Conservation (phyloP, 2,113 vertebrate genomes). For the Megaleporinus macrocephalus region DNA sequence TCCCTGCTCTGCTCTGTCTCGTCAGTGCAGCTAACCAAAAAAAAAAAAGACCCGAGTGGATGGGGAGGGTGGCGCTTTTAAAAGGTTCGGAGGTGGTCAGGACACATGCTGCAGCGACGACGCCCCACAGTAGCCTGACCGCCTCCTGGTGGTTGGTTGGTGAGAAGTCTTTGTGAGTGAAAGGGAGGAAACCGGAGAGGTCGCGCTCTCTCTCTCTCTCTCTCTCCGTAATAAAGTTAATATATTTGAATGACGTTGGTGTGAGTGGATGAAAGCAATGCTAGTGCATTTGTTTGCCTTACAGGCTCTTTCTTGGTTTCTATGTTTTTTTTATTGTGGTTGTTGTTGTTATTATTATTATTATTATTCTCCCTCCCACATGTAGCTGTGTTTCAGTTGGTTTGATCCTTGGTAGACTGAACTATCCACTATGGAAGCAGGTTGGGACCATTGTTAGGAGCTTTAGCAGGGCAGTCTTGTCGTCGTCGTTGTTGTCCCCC, state of each 20-base stretch:
- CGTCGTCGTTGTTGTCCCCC: no score
- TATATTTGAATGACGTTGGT: constrained; percentile 47
- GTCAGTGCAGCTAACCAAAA: constrained; percentile 76
- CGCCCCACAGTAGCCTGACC: constrained; percentile 31
- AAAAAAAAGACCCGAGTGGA: constrained; percentile 51
- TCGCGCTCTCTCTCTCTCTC: constrained; percentile 31
- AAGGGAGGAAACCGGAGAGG: not conserved
- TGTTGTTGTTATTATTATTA: not conserved
- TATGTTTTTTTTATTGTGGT: constrained; percentile 35
- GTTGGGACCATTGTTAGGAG: constrained; percentile 81
- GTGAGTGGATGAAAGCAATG: constrained; percentile 30
- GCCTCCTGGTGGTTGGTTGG: constrained; percentile 21
- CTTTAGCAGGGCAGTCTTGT: constrained; percentile 69
- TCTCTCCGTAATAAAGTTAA: constrained; percentile 46
- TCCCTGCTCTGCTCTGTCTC: constrained; percentile 68
- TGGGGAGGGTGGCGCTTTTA: constrained; percentile 50
- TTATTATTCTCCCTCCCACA: not conserved
- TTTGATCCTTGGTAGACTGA: constrained; percentile 56
- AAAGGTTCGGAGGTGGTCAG: constrained; percentile 37
- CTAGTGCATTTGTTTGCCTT: constrained; percentile 48
- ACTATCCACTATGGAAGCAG: constrained; percentile 67
- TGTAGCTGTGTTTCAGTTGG: constrained; percentile 41
- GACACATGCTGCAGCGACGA: constrained; percentile 39
- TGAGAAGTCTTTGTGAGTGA: constrained; percentile 24
- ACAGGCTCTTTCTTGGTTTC: constrained; percentile 44